Conservation (phyloP, 1,140 invertebrate species). For the Phenacoccus solenopsis region DNA sequence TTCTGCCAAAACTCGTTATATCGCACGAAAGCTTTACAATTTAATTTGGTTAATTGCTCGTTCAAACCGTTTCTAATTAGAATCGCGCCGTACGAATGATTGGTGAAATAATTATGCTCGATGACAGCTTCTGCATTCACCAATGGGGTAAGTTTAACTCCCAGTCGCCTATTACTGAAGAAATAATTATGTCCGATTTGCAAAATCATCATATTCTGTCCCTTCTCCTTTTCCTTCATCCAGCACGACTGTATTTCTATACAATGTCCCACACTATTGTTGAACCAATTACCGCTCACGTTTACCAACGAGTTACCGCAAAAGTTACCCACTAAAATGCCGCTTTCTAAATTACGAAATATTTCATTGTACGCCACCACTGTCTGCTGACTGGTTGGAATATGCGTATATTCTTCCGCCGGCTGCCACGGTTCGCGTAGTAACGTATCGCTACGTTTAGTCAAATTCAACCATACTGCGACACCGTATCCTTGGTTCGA, state of each 20-base stretch:
- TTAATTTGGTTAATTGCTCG: constrained; percentile 56
- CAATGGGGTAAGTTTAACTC: constrained; percentile 67
- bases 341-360: constrained; percentile 66
- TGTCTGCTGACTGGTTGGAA: constrained; percentile 58
- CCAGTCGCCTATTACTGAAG: constrained; percentile 57
- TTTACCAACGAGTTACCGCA: constrained; percentile 60
- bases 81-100: constrained; percentile 68
- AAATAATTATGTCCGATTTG: constrained; percentile 52
- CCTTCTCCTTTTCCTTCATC: constrained; percentile 36
- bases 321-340: constrained; percentile 66
- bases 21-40: constrained; percentile 58
- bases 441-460: constrained; percentile 42
- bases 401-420: neutral
- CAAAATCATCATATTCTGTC: neutral
- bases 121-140: constrained; percentile 66
- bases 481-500: constrained; percentile 77
- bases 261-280: constrained; percentile 56
- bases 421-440: neutral
- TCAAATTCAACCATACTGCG: constrained; percentile 62
- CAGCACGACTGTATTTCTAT: constrained; percentile 44
- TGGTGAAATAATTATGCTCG: constrained; percentile 76
- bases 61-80: constrained; percentile 71
- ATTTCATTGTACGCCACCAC: constrained; percentile 77
- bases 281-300: constrained; percentile 73
- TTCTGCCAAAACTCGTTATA: constrained; percentile 85